These are phyloP conservation scores for Aphelenchoides fujianensis DNA, from an alignment of 1,140 invertebrate genomes.

Conservation along the genomic window DNA sequence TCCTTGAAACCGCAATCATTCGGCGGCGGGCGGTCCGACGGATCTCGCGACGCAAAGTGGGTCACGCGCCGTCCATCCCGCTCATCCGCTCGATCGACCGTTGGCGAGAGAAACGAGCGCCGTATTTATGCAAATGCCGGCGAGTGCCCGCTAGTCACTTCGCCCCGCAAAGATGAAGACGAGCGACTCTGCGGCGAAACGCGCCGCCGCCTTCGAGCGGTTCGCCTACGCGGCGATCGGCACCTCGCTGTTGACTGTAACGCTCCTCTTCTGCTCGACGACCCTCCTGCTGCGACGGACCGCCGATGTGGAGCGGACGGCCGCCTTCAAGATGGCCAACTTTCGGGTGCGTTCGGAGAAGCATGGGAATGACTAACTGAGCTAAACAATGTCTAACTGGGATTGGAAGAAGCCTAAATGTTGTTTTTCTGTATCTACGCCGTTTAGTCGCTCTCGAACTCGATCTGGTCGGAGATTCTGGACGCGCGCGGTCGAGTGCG, in stretches of 20 bases:
- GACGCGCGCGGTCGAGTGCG: no score
- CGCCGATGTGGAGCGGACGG: background rate
- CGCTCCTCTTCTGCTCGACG: background rate
- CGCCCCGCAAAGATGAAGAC: background rate
- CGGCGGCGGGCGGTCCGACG: no score
- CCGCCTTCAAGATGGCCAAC: background rate
- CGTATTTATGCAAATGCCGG: conserved; percentile 6
- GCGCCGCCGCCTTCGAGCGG: no score
- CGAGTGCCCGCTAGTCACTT: background rate
- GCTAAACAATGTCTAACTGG: no score
- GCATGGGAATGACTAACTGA: background rate
- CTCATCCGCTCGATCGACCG: no score
- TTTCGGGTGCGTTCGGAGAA: background rate
- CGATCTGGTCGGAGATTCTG: conserved; percentile 2
- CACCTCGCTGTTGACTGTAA: background rate
- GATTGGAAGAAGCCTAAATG: no score
- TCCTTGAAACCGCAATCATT: no score
- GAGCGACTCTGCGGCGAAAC: no score
- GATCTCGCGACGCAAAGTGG: no score
- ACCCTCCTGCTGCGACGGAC: background rate
- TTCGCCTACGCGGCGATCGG: background rate
- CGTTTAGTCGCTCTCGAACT: background rate
- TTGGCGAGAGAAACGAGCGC: no score
- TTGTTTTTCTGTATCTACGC: no score
- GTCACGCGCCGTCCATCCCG: no score